Conservation (phyloP, 2,888 invertebrate species). For the Mylabris sibirica region DNA sequence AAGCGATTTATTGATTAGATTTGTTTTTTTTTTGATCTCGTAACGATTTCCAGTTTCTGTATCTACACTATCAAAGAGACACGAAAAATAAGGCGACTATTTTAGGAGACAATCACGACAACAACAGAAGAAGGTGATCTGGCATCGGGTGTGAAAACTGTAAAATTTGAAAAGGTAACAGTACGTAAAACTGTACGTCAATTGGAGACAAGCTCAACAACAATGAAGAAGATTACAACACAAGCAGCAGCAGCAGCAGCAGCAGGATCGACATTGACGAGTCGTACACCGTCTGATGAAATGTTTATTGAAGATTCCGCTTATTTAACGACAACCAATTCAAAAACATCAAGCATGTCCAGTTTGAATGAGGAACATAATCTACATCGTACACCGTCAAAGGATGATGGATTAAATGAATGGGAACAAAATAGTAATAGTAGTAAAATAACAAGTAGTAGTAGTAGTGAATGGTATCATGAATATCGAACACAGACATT, state of each 20-base stretch:
- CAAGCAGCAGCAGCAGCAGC: no score
- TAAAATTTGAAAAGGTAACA: slow-evolving; percentile 76
- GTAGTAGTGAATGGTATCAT: slow-evolving; percentile 66
- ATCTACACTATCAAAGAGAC: neutral
- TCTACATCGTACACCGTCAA: slow-evolving; percentile 58
- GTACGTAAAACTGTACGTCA: slow-evolving; percentile 72
- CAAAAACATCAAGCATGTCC: slow-evolving; percentile 64
- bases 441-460: slow-evolving; percentile 58
- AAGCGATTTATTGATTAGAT: neutral
- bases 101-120: slow-evolving; percentile 63
- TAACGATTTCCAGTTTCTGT: neutral
- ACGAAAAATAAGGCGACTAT: slow-evolving; percentile 51
- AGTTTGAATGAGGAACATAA: slow-evolving; percentile 67
- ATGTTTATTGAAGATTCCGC: slow-evolving; percentile 65
- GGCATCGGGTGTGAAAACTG: slow-evolving; percentile 69
- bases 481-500: slow-evolving; percentile 68
- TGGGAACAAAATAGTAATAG: slow-evolving; percentile 60
- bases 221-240: slow-evolving; percentile 42
- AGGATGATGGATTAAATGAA: slow-evolving; percentile 49
- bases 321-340: slow-evolving; percentile 64
- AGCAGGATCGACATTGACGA: slow-evolving; percentile 39
- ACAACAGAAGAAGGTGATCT: slow-evolving; percentile 72
- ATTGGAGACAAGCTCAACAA: slow-evolving; percentile 56
- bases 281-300: slow-evolving; percentile 66
- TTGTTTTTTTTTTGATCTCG: neutral